Evolutionary conservation across 1,140 invertebrate species (phyloP), one percentile per base, ranked within the genome.

Genomic region (Lepidurus couesii): DNA sequence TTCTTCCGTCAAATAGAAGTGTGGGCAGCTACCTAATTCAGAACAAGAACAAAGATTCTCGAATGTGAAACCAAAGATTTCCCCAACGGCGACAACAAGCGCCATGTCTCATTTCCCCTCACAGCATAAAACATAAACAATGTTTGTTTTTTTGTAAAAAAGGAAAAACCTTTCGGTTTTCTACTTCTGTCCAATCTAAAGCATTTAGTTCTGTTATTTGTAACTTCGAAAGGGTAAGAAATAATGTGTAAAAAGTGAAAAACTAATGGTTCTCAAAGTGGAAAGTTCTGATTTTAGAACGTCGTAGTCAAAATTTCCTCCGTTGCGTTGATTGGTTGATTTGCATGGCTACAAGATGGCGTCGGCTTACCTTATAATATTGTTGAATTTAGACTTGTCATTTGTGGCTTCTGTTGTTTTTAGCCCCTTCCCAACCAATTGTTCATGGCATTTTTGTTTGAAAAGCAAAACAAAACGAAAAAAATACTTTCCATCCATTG

Each of bases 1-100:
- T 75, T 34, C 43, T 77, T 26, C 73, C 43, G 26, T 42, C 16
- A 26, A 9, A 9, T n/a, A n/a, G 8, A 42, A 44, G 4, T 26
- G 24, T 26, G 53, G 53, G 53, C 53, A 65, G 10, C 53, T 65
- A 65, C 21, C 9, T 21, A n/a, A 65, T 65, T 65, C n/a, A 65
- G n/a, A 65, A 21, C 53, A 65, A 65, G 53, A 65, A 65, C 53
- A 47, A 47, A 65, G 53, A 65, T 65, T 65, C 53, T 65, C 53
- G 53, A 65, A n/a, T 65, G 53, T 21, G 53, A 65, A 65, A 65
- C 53, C 53, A 65, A 65, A 65, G 53, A 65, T 65, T 4, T 65
- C 8, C 21, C 6, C 6, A 7, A 65, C 16, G 53, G 16, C 16
- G 16, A 21, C 16, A 65, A 65, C 0, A 13, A n/a, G 16, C 53